A percentile compares a stretch with the other conserved stretches of the same genome.
phyloP scores from a whole-genome alignment of 2,113 vertebrate species.

The Microcebus jonahi region DNA sequence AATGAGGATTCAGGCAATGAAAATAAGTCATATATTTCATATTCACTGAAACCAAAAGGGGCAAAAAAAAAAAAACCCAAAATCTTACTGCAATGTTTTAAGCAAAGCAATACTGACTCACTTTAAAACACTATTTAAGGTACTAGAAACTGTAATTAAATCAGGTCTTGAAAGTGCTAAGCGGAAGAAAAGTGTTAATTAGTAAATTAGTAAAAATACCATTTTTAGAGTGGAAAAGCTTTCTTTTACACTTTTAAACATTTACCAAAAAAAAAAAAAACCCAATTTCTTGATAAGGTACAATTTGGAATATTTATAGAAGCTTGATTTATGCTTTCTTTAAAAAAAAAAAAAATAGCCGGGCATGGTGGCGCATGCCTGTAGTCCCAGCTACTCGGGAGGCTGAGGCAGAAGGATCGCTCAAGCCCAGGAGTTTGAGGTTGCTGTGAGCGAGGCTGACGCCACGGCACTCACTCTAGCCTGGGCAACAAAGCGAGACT shows the following conservation, averaged over 20 bases:
- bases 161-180: conserved; percentile 81
- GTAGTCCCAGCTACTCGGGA: too few relatives aligned
- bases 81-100: conserved; percentile 57
- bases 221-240: conserved; percentile 71
- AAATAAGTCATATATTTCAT: conserved; percentile 67
- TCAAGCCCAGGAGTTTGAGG: too few relatives aligned
- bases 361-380: too few relatives aligned
- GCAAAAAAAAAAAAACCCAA: neutral
- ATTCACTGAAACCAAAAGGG: conserved; percentile 57
- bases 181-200: conserved; percentile 84
- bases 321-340: conserved; percentile 3
- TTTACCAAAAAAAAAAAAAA: conserved; percentile 65
- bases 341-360: neutral
- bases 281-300: conserved; percentile 42
- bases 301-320: conserved; percentile 55
- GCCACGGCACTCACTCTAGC: too few relatives aligned
- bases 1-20: conserved; percentile 29
- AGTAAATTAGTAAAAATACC: conserved; percentile 81
- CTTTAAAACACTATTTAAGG: conserved; percentile 82
- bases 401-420: too few relatives aligned
- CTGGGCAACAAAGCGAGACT: too few relatives aligned
- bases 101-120: conserved; percentile 65
- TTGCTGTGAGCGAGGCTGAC: too few relatives aligned
- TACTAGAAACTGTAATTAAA: conserved; percentile 83
- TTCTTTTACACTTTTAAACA: conserved; percentile 67